A percentile compares a stretch with the other conserved stretches of the same genome.
phyloP scores from a whole-genome alignment of 2,888 invertebrate species.

The Malthinus seriepunctatus region DNA sequence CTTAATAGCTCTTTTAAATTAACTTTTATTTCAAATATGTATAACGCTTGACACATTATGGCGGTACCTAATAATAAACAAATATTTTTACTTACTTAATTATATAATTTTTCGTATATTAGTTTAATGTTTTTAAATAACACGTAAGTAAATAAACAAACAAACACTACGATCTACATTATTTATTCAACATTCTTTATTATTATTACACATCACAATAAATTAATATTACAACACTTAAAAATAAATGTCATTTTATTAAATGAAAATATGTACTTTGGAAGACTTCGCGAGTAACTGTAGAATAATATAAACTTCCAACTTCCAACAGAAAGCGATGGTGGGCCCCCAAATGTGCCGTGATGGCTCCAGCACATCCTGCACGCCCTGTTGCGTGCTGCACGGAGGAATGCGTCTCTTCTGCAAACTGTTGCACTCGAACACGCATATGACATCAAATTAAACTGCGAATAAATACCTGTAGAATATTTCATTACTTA shows the following conservation, averaged over 20 bases:
- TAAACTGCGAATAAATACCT: slow-evolving; percentile 34
- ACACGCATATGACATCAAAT: slow-evolving; percentile 40
- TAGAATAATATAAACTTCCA: slow-evolving; percentile 24
- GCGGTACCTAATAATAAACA: too few relatives aligned
- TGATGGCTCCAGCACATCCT: slow-evolving; percentile 47
- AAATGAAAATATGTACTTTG: slow-evolving; percentile 16
- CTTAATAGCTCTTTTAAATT: too few relatives aligned
- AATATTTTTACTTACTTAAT: too few relatives aligned
- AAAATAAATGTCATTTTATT: background rate
- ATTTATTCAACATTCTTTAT: background rate
- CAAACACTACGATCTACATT: background rate
- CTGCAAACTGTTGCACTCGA: slow-evolving; percentile 45
- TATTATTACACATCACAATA: background rate
- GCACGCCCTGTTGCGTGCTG: slow-evolving; percentile 51
- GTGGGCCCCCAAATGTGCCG: slow-evolving; percentile 49
- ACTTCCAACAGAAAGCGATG: slow-evolving; percentile 41
- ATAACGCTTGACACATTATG: too few relatives aligned
- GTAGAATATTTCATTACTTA: slow-evolving; percentile 33
- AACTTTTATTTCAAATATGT: too few relatives aligned
- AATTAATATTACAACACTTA: background rate
- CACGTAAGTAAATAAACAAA: background rate
- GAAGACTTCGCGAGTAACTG: slow-evolving; percentile 20
- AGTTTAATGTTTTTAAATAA: too few relatives aligned
- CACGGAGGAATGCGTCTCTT: slow-evolving; percentile 46
- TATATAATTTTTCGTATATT: too few relatives aligned